Evolutionary conservation across 2,888 invertebrate genomes (phyloP), one percentile per base, ranked within the genome.

Genomic region (Drosophila rubida): DNA sequence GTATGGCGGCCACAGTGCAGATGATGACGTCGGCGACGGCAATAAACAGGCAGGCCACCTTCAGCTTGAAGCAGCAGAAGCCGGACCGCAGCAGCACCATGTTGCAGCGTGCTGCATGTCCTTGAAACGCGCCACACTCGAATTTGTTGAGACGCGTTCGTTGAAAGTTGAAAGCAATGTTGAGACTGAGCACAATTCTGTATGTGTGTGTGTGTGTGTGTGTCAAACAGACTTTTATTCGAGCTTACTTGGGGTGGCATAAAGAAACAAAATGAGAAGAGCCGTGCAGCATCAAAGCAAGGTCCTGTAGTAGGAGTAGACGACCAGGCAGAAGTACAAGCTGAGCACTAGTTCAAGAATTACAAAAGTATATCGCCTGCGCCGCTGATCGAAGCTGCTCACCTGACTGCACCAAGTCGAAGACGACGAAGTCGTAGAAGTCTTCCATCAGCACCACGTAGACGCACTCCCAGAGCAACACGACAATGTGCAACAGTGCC

Each of bases 271-370:
- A 0, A 25, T 25, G 25, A n/a, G 9, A n/a, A 6, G 13, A 32
- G 7, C 22, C 1, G 1, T 2, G 0, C 1, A 11, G 11, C 30
- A 1, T 9, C 46, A 42, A 2, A 35, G 25, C 53, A 86, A 39
- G 0, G 9, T 0, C 37, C 65, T 62, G 30, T 86, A 82, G 11
- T 62, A 76, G 1, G 83, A 83, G 22, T 69, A 72, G 1, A 88
- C 83, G 37, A 88, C 72, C 53, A 83, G 44, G 6, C 71, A 72
- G 13, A 88, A 88, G 49, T 83, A 83, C 35, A 82, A 25, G 22
- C 72, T 55, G 4, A 86, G 16, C 45, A 74, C 83, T 83, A 14
- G 19, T 1, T 0, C 1, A 2, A 11, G 0, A 19, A 42, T 42
- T 23, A n/a, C 19, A 9, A 25, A n/a, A n/a, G n/a, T n/a, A 44